Base-by-base conservation (phyloP, 2,797 vertebrate species). In the Tarsius wallacei region DNA sequence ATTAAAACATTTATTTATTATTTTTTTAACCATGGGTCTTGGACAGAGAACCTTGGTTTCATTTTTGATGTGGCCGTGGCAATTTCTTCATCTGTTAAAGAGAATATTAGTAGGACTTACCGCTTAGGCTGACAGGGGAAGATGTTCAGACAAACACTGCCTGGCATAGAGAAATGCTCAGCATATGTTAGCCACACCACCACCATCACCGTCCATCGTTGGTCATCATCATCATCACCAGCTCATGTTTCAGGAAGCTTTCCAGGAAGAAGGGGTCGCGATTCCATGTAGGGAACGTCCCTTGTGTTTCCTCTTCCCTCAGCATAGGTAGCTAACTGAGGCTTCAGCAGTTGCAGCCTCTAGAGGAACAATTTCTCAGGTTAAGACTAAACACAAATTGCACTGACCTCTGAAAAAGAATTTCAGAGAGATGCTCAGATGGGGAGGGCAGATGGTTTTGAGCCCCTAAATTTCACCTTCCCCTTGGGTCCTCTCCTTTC, bases 171-270 rank as follows among this genome's bases (percentile, higher is more conserved):
- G 47, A 70, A 12, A 64, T 0, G 14, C 53, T 66, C 47, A 4
- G 77, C 5, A 1, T 33, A 9, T 33, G 64, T 21, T 16, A 13
- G 74, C 2, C 0, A 5, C 7, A 55, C 49, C 8, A 0, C 4
- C 7, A 2, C 8, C 0, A 0, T 14, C 13, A 0, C 7, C 31
- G 10, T 36, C 9, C n/a, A 0, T 21, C 71, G 11, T 2, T 13
- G 5, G 0, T 22, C 19, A 1, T 4, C 0, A 0, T 7, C 12
- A 0, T 4, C 33, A 15, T 31, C 81, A 68, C 12, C 31, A 0
- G 8, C 77, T 82, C 33, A 24, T 7, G 7, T 83, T 82, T 74
- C 94, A 57, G 28, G 57, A 76, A 73, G 6, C 16, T 47, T 53
- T 70, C 73, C 51, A 42, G 87, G 92, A 92, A 94, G 81, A 71